These are phyloP conservation scores for Cichlasoma orientale DNA, from an alignment of 2,797 vertebrate genomes.

Conservation along the genomic window DNA sequence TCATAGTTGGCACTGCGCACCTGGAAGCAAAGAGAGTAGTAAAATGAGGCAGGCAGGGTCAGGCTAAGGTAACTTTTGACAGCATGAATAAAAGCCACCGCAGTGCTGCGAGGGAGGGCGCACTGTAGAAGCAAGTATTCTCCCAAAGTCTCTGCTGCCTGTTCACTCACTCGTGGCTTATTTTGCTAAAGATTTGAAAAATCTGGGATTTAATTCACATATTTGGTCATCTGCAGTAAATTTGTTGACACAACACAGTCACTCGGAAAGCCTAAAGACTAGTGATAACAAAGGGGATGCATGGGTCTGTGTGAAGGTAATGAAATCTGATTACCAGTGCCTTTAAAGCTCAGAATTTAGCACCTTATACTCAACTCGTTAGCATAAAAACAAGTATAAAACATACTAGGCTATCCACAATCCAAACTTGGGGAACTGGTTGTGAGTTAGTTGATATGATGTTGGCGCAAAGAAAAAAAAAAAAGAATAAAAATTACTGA, in stretches of 20 bases:
- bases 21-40: slow-evolving; percentile 65
- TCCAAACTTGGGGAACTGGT: background rate
- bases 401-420: background rate
- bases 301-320: background rate
- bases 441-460: no score
- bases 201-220: background rate
- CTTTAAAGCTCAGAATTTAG: background rate
- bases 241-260: background rate
- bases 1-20: slow-evolving; percentile 99
- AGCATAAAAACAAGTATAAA: background rate
- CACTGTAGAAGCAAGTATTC: background rate
- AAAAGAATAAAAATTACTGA: background rate
- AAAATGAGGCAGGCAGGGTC: background rate
- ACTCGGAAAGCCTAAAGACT: background rate
- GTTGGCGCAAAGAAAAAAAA: no score
- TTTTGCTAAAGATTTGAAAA: background rate
- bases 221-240: background rate
- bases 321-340: background rate
- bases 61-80: background rate
- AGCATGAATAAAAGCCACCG: background rate
- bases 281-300: background rate
- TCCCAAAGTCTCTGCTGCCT: background rate
- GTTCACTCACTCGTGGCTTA: fast-evolving
- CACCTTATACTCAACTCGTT: background rate
- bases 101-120: background rate